phyloP scores from a whole-genome alignment of 2,888 invertebrate species.

The Gymnoscelis rufifasciata region DNA sequence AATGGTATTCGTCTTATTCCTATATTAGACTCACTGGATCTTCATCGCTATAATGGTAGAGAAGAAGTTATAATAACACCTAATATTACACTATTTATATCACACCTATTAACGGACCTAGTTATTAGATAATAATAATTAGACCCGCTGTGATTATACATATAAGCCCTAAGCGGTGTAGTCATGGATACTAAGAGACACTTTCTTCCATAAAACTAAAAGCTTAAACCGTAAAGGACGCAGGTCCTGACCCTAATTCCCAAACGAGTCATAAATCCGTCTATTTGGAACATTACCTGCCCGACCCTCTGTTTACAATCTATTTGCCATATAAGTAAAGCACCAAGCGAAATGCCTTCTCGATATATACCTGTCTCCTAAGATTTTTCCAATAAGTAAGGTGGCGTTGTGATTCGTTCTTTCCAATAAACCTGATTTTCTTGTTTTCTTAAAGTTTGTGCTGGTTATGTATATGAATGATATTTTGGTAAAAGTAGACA shows the following conservation, averaged over 20 bases:
- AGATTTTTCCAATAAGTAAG: too few species aligned
- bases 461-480: conserved; percentile 9
- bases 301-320: conserved; percentile 52
- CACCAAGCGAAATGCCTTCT: not conserved
- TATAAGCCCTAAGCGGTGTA: too few species aligned
- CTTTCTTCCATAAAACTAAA: conserved; percentile 37
- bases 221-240: conserved; percentile 54
- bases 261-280: conserved; percentile 58
- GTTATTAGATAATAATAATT: too few species aligned
- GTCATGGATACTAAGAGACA: too few species aligned
- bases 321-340: conserved; percentile 29
- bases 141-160: too few species aligned
- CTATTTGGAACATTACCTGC: conserved; percentile 56
- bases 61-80: too few species aligned
- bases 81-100: too few species aligned
- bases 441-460: conserved; percentile 6
- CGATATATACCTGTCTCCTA: not conserved
- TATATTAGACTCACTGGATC: too few species aligned
- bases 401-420: not conserved
- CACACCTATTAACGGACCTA: too few species aligned
- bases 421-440: conserved; percentile 15
- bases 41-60: too few species aligned
- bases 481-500: conserved; percentile 14
- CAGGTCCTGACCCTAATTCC: conserved; percentile 57
- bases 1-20: too few species aligned